Percentiles rank a stretch among this genome's conserved stretches.
Evolutionary conservation across 1,140 invertebrate genomes (phyloP).

Genomic region (Drosophila dunni): DNA sequence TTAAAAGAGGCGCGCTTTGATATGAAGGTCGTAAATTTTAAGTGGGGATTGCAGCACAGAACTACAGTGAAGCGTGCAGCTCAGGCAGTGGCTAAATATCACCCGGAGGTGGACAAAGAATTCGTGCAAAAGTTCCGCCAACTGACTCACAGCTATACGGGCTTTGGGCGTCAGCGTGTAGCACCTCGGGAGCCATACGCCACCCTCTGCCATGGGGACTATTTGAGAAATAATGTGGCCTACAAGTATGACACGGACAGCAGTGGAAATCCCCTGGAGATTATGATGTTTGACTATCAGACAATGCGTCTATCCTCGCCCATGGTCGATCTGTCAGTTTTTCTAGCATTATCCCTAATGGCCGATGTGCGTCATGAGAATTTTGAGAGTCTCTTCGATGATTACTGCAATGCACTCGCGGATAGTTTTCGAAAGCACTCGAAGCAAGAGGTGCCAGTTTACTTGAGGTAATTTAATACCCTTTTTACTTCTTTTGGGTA

Average conservation of each 20-base stretch:
- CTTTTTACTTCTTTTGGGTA: neutral
- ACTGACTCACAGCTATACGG: conserved; percentile 35
- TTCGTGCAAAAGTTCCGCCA: conserved; percentile 51
- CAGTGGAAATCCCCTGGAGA: conserved; percentile 55
- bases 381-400: conserved; percentile 70
- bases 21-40: neutral
- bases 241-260: conserved; percentile 58
- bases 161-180: conserved; percentile 58
- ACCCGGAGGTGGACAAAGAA: conserved; percentile 58
- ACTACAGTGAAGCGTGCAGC: conserved; percentile 28
- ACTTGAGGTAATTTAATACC: conserved; percentile 52
- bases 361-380: conserved; percentile 60
- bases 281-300: conserved; percentile 84
- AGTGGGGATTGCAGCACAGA: conserved; percentile 41
- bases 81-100: conserved; percentile 34
- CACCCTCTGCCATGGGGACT: conserved; percentile 80
- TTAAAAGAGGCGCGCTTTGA: conserved; percentile 65
- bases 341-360: conserved; percentile 64
- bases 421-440: conserved; percentile 49
- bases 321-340: conserved; percentile 75
- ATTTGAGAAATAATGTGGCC: conserved; percentile 80
- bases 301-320: conserved; percentile 74
- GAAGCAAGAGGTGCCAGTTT: conserved; percentile 45
- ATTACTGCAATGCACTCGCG: conserved; percentile 59
- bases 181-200: conserved; percentile 67